phyloP scores from a whole-genome alignment of 2,113 vertebrate genomes.

The Theristicus caerulescens region DNA sequence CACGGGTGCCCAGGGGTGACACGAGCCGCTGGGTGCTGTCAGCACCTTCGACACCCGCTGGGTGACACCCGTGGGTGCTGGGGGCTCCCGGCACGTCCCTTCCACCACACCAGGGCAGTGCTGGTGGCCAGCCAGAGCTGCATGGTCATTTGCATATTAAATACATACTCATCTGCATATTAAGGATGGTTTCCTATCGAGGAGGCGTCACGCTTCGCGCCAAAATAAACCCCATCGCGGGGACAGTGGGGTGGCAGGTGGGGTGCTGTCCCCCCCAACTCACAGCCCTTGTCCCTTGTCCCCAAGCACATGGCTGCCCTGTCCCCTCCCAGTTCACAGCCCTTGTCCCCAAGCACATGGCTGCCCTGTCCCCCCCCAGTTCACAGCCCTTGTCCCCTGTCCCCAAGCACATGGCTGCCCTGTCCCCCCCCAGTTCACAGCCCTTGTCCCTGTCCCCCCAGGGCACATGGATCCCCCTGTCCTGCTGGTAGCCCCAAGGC shows the following conservation, averaged over 20 bases:
- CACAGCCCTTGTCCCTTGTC: not conserved
- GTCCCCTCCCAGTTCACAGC: not conserved
- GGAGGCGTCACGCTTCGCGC: not conserved
- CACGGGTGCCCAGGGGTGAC: not conserved
- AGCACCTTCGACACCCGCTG: accelerated
- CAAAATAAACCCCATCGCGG: not conserved
- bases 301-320: not conserved
- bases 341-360: not conserved
- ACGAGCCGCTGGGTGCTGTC: accelerated
- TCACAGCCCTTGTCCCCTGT: not conserved
- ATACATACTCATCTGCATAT: constrained; percentile 38
- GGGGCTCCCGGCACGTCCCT: not conserved
- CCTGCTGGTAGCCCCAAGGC: not conserved
- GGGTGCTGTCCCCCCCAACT: not conserved
- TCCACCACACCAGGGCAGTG: not conserved
- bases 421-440: not conserved
- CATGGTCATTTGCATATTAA: constrained; percentile 62
- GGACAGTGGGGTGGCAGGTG: not conserved
- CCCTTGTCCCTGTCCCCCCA: not conserved
- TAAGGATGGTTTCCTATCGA: not conserved
- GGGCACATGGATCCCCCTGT: not conserved
- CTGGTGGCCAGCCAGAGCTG: constrained; percentile 42
- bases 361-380: not conserved
- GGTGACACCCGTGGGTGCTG: constrained; percentile 6
- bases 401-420: not conserved